Evolutionary conservation across 2,888 invertebrate genomes (phyloP), one percentile per base, ranked within the genome.

Genomic region (Lacanobia oleracea): DNA sequence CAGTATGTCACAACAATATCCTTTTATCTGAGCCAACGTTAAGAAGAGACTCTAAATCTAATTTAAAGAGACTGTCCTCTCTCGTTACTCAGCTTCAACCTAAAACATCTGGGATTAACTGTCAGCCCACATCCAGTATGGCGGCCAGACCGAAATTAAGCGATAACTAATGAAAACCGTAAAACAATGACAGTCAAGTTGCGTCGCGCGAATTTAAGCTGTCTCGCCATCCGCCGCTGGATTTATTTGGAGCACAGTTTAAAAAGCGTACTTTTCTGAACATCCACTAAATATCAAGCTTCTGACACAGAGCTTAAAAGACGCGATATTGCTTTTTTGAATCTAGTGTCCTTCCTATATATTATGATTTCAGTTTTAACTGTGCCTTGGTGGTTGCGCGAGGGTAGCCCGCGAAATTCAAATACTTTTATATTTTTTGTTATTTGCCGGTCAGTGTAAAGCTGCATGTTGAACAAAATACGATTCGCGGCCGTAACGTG

Each of bases 81-180:
- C 57, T 54, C 61, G 64, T 71, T 71, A 67, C 64, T 67, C 40
- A 71, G 67, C 57, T 48, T 45, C 57, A 40, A 71, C 50, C 67
- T 77, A 59, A 66, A 79, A 71, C 61, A 71, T 80, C 50, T 68
- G 59, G 62, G 65, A 79, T 81, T 79, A 81, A 56, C 72, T 72
- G 72, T 77, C 72, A 79, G 66, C 23, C 59, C 40, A 56, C 50
- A 66, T 66, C 66, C 59, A 79, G 64, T 67, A 53, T 79, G 77
- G 69, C 69, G 60, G 59, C 27, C 71, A 59, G 56, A 43, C 82
- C 77, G 54, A 77, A 79, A 79, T 77, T 81, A 71, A 81, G 67
- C 72, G 59, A 81, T 81, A 81, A 63, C 82, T 81, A 79, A 79
- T 79, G 79, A 77, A 79, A 77, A 79, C 82, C 65, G 62, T 77